Base-by-base conservation (phyloP, 1,140 invertebrate species). In the Spodoptera frugiperda region DNA sequence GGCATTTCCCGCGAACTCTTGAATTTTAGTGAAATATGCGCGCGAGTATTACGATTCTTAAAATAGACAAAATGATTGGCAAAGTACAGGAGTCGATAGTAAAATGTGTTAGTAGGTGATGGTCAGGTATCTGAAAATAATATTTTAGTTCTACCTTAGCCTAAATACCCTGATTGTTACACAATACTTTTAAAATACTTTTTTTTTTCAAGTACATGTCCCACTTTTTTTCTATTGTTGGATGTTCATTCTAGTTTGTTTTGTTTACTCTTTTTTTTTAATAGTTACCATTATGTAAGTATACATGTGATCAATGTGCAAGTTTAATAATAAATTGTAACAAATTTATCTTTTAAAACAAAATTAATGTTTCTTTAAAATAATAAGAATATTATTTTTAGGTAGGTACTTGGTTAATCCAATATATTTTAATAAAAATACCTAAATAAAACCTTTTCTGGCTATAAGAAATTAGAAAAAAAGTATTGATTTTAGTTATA, bases 81-180 rank as follows among this genome's bases (percentile, higher is more conserved):
- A 82, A 86, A 84, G 73, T 80, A 86, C 84, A 89, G 83, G 84
- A 85, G 67, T 87, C 63, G 82, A 83, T 85, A 84, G 79, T 87
- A 83, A 74, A 87, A 89, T 82, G 83, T 89, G 91, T 91, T 76
- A 91, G 86, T 92, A 88, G 92, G 92, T 93, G 91, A 93, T 91
- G 92, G 91, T 92, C 91, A 91, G 81, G 70, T 79, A 84, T 86
- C 84, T 82, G 89, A 84, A 83, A 89, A 88, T 87, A 84, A 87
- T 78, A 87, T 80, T n/a, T 82, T 81, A 80, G 49, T 88, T 87
- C 91, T 90, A 91, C 89, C 89, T 91, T 92, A 81, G 86, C 91
- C 91, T 88, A 89, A 79, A 87, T 91, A 84, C 67, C n/a, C 30
- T 67, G 17, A n/a, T 49, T 63, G 25, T 74, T 30, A 59, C 12